phyloP scores from a whole-genome alignment of 2,888 invertebrate genomes.

The Cephalotes varians region DNA sequence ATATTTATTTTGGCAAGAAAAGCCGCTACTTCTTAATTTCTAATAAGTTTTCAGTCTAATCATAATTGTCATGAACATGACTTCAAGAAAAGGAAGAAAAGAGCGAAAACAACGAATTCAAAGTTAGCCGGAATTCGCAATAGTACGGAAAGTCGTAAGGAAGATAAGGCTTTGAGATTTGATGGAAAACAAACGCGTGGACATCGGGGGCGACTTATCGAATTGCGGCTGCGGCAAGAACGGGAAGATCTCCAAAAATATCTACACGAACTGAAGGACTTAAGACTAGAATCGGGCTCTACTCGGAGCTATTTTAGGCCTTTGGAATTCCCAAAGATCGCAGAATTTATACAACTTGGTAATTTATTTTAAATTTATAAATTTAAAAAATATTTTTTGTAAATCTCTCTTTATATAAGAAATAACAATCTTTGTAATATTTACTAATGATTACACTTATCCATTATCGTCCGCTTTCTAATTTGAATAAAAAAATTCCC shows the following conservation, averaged over 20 bases:
- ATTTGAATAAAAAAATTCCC: not conserved
- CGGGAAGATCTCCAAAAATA: constrained; percentile 63
- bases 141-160: constrained; percentile 11
- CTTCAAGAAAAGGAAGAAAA: constrained; percentile 29
- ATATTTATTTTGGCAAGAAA: constrained; percentile 19
- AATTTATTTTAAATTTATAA: constrained; percentile 38
- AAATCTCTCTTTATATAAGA: not conserved
- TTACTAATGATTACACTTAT: not conserved
- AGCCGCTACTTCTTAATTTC: not conserved
- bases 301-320: constrained; percentile 59
- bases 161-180: constrained; percentile 45
- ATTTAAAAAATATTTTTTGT: not conserved
- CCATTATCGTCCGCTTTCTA: not conserved
- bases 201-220: constrained; percentile 52
- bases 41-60: constrained; percentile 32
- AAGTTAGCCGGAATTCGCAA: constrained; percentile 36
- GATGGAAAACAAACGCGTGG: constrained; percentile 56
- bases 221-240: constrained; percentile 61
- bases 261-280: constrained; percentile 58
- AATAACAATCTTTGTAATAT: not conserved
- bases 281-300: constrained; percentile 6
- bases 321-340: constrained; percentile 77
- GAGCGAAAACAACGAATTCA: constrained; percentile 2
- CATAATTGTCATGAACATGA: not conserved
- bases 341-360: constrained; percentile 73